Conservation (phyloP, 92 coral and sea anemone genomes). For the Isaurus tuberculatus region DNA sequence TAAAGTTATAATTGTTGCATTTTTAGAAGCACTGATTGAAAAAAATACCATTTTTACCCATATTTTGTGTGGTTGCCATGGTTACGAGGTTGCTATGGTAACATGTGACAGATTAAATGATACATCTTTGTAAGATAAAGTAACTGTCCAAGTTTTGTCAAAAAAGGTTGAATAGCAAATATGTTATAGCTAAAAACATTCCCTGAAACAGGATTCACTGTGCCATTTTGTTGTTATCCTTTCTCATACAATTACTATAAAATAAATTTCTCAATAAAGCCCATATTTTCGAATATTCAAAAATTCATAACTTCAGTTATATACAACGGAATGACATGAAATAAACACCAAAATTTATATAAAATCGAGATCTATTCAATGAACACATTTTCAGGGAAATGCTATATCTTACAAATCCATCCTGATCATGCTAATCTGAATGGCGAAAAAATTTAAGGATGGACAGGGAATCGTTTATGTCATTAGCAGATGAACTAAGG, state of each 20-base stretch:
- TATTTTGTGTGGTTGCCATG: neutral
- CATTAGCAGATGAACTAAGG: too few species aligned
- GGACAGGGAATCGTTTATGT: too few species aligned
- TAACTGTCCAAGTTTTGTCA: neutral
- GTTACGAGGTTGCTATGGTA: neutral
- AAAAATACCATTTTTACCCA: neutral
- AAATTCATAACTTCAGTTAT: neutral
- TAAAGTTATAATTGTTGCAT: neutral
- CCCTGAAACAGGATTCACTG: neutral
- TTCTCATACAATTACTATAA: slow-evolving; percentile 8
- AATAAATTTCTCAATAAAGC: neutral
- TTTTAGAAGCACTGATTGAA: neutral
- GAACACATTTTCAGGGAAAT: neutral
- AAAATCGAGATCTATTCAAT: neutral
- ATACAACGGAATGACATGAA: neutral
- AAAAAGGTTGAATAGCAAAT: neutral
- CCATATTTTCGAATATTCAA: neutral
- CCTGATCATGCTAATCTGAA: slow-evolving; percentile 1
- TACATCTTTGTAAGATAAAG: neutral
- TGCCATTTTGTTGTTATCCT: neutral
- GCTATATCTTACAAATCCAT: neutral
- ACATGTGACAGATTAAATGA: neutral
- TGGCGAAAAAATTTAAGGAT: too few species aligned
- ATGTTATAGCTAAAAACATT: neutral
- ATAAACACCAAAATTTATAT: neutral